Conservation (phyloP, 2,113 vertebrate species). For the Misgurnus anguillicaudatus region DNA sequence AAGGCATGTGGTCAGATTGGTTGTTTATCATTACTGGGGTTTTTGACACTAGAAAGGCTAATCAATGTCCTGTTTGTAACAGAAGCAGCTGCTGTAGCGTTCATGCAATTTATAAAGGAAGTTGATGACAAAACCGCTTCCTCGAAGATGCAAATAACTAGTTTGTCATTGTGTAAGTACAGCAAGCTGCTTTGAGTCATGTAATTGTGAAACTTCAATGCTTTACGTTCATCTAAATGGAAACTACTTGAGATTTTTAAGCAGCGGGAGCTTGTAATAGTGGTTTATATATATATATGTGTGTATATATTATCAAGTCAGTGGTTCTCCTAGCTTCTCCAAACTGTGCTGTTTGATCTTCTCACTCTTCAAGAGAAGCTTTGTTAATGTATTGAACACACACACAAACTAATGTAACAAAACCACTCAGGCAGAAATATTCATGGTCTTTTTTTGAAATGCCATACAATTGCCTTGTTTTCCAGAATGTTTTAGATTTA, state of each 20-base stretch:
- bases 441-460: constrained; percentile 9
- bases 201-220: constrained; percentile 34
- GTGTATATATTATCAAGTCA: constrained; percentile 58
- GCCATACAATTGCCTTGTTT: constrained; percentile 42
- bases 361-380: constrained; percentile 37
- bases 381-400: constrained; percentile 2
- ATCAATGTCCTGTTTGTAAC: background rate
- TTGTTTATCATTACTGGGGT: background rate
- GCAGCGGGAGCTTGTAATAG: constrained; percentile 1
- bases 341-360: constrained; percentile 73
- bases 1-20: background rate
- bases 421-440: background rate
- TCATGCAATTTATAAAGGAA: background rate
- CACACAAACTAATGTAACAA: background rate
- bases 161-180: constrained; percentile 42
- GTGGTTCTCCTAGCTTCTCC: constrained; percentile 65
- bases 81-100: background rate
- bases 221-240: constrained; percentile 9
- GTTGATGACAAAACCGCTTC: constrained; percentile 10
- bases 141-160: constrained; percentile 56
- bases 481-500: background rate
- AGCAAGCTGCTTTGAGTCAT: constrained; percentile 51
- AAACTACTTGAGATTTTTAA: constrained; percentile 3
- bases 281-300: background rate
- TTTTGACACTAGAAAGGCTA: background rate